phyloP scores from a whole-genome alignment of 2,888 invertebrate species.

The Byasa hedistus region DNA sequence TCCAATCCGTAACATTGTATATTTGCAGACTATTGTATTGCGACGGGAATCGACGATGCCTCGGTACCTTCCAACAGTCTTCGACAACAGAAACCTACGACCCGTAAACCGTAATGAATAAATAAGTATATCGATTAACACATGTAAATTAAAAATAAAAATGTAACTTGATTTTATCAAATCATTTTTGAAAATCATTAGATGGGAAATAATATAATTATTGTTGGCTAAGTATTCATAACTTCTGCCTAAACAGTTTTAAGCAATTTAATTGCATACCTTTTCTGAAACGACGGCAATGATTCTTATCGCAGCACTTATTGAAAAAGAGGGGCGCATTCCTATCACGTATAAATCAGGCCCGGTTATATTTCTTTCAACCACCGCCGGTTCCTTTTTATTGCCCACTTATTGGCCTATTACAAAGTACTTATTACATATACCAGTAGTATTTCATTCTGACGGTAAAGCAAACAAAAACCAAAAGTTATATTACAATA shows the following conservation, averaged over 20 bases:
- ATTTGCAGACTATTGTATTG: no score
- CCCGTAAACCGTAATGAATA: no score
- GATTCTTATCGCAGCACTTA: constrained; percentile 73
- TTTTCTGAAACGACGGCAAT: constrained; percentile 52
- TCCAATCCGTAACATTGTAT: no score
- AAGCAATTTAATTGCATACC: constrained; percentile 66
- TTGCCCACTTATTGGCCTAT: constrained; percentile 70
- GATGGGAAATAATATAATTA: neutral
- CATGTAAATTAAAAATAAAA: no score
- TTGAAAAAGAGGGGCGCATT: constrained; percentile 72
- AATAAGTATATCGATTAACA: no score
- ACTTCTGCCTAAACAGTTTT: constrained; percentile 27
- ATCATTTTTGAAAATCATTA: no score
- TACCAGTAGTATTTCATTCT: constrained; percentile 1
- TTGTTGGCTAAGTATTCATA: neutral
- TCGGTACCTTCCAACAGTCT: no score
- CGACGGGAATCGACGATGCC: no score
- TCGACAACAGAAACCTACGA: no score
- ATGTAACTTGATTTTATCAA: no score
- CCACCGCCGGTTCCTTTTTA: constrained; percentile 58
- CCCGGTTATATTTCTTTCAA: constrained; percentile 59
- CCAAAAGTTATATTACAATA: no score
- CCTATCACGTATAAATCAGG: constrained; percentile 73
- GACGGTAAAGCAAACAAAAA: neutral
- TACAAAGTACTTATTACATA: constrained; percentile 43